phyloP scores from a whole-genome alignment of 2,888 invertebrate species.

The Nephrotoma appendiculata region DNA sequence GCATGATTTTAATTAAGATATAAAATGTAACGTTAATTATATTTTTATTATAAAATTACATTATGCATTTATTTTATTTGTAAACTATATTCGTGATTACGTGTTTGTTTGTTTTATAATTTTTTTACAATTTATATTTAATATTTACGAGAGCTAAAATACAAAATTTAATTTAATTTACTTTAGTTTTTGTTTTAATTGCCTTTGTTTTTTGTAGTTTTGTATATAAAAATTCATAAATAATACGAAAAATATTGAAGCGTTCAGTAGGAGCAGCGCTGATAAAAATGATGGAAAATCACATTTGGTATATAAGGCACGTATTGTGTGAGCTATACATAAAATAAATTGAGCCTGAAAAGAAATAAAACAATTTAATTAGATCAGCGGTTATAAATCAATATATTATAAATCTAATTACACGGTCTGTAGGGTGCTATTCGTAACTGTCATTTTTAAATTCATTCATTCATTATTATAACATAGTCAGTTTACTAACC shows the following conservation, averaged over 20 bases:
- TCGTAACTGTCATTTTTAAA: too few species aligned
- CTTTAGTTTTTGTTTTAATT: background rate
- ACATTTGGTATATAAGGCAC: constrained; percentile 29
- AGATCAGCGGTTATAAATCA: background rate
- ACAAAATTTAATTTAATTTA: background rate
- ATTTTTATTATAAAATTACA: background rate
- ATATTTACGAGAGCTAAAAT: background rate
- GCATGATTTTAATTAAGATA: background rate
- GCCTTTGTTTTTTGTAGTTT: constrained; percentile 45
- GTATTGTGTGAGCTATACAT: constrained; percentile 29
- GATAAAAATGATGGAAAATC: constrained; percentile 46
- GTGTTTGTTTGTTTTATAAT: background rate
- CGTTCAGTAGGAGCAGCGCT: constrained; percentile 58
- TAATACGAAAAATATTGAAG: constrained; percentile 75
- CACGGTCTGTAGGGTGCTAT: too few species aligned
- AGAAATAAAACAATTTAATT: constrained; percentile 3
- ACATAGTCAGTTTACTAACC: background rate
- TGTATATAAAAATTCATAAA: constrained; percentile 86
- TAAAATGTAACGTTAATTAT: background rate
- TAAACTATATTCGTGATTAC: background rate
- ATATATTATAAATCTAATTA: too few species aligned
- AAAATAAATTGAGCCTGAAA: constrained; percentile 33
- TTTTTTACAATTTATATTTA: background rate
- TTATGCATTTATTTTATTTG: background rate
- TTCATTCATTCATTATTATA: background rate